Conservation (phyloP, 2,888 invertebrate species). For the Lucinisca nassula region DNA sequence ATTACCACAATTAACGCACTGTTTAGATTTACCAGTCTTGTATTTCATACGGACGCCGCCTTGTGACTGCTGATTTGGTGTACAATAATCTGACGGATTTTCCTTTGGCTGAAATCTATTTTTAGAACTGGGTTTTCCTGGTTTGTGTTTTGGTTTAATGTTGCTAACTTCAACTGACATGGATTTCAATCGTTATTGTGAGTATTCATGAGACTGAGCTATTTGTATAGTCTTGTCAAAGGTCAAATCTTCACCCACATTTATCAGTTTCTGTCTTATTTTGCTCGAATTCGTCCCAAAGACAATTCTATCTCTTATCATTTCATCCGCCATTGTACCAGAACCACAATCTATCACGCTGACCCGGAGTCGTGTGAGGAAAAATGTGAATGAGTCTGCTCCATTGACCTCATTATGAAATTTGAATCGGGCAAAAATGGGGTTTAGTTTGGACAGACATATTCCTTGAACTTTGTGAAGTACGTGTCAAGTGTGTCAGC, state of each 20-base stretch:
- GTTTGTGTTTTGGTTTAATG: neutral
- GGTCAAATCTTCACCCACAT: slow-evolving; percentile 22
- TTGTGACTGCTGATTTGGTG: neutral
- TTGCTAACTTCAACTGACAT: slow-evolving; percentile 19
- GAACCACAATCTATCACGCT: slow-evolving; percentile 18
- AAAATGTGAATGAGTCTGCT: neutral
- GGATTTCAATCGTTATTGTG: slow-evolving; percentile 15
- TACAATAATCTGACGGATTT: neutral
- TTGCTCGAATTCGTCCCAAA: slow-evolving; percentile 32
- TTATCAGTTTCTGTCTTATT: slow-evolving; percentile 31
- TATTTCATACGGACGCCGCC: neutral
- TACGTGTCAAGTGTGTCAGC: no score
- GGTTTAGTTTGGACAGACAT: neutral
- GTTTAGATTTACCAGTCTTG: neutral
- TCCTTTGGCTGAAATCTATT: neutral
- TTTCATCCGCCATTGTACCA: neutral
- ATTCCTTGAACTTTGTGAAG: neutral
- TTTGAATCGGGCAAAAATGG: slow-evolving; percentile 8
- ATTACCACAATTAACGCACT: slow-evolving; percentile 28
- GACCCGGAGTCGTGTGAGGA: slow-evolving; percentile 3
- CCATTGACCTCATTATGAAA: slow-evolving; percentile 21
- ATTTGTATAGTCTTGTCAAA: slow-evolving; percentile 33
- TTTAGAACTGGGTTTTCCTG: no score
- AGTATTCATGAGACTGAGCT: slow-evolving; percentile 20
- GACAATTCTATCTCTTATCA: slow-evolving; percentile 28